Evolutionary conservation across 2,113 vertebrate genomes (phyloP).

Genomic region (Rhea pennata): DNA sequence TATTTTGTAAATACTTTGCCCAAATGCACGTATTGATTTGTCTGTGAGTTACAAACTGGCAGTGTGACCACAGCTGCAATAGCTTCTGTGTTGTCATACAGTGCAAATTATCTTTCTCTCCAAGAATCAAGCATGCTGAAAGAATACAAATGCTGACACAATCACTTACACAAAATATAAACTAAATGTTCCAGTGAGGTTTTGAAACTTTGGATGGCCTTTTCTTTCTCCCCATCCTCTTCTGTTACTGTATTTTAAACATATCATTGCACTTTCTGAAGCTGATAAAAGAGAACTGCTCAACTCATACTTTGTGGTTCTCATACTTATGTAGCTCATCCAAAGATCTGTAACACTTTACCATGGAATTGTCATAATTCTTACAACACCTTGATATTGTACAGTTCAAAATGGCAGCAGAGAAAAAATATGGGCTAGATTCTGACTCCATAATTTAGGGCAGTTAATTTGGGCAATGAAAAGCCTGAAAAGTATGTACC

Average conservation of each 20-base stretch:
- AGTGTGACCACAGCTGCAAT: background rate
- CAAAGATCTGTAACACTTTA: background rate
- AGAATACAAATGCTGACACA: background rate
- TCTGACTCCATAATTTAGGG: background rate
- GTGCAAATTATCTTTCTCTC: background rate
- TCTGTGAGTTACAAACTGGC: background rate
- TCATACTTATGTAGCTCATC: background rate
- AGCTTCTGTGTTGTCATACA: background rate
- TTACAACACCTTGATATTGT: background rate
- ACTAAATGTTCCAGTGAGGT: background rate
- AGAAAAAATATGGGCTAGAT: background rate
- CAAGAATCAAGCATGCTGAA: background rate
- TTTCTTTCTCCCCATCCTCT: background rate
- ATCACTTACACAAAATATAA: background rate
- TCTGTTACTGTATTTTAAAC: background rate
- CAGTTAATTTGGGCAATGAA: background rate
- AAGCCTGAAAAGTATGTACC: background rate
- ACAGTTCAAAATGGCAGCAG: background rate
- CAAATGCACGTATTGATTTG: background rate
- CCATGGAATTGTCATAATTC: background rate
- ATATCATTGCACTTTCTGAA: background rate
- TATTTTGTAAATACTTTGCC: background rate
- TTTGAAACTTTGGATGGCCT: constrained; percentile 17
- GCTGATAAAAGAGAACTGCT: background rate
- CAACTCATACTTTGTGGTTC: background rate